Evolutionary conservation across 2,888 invertebrate genomes (phyloP), one percentile per base, ranked within the genome.

Genomic region (Actias luna): DNA sequence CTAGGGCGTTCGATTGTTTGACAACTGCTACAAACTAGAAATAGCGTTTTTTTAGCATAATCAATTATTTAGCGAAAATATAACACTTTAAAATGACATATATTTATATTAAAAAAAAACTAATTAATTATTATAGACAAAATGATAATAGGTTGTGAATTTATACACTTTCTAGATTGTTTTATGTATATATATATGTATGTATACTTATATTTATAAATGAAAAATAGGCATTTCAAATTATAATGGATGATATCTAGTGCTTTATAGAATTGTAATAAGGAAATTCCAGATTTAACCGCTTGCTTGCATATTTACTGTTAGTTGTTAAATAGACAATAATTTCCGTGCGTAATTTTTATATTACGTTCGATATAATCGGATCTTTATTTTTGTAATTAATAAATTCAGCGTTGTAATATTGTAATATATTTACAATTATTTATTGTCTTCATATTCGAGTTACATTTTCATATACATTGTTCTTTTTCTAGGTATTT

Each of bases 81-180:
- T 36, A 39, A 12, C 5, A 55, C 14, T 27, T 18, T 55, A 59
- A 66, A 67, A 65, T n/a, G n/a, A n/a, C n/a, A n/a, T n/a, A n/a
- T n/a, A n/a, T n/a, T n/a, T n/a, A n/a, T n/a, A n/a, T n/a, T n/a
- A 69, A 31, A 8, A 22, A n/a, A 31, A 58, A 42, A 58, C 25
- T 55, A 31, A 71, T 72, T 71, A 63, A 75, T 75, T 22, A 79
- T 80, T 83, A 87, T 89, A 91, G 90, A 89, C 85, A 89, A 88
- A 87, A 83, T n/a, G n/a, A n/a, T 83, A 84, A 91, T 92, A 92
- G 92, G 92, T 92, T 92, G 92, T 92, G 92, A 92, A 89, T 91
- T 91, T 92, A 88, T 89, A 91, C 89, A 92, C 89, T 92, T 92
- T 91, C 84, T 90, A 91, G 90, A 88, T 88, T 81, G n/a, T 91